Base-by-base conservation (phyloP, 2,888 invertebrate genomes). In the Leptinotarsa haldemani region DNA sequence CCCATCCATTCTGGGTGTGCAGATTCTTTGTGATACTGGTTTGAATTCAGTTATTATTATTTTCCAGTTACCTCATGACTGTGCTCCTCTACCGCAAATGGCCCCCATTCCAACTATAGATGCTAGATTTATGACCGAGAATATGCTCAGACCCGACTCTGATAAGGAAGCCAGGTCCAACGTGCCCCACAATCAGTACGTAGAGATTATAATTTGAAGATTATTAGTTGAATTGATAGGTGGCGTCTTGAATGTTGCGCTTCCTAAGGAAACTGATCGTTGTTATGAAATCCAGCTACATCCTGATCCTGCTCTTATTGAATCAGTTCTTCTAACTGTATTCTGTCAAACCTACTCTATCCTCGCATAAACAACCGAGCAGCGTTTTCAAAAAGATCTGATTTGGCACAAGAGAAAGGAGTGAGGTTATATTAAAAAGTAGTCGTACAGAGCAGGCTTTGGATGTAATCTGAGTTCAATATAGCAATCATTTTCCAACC, bases 41-140 rank as follows among this genome's bases (percentile, higher is more conserved):
- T 13, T 47, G 20, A 22, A 46, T 47, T 63, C 46, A 70, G n/a
- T 50, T 52, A 52, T 18, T 52, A 18, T 56, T 56, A 22, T 46
- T 15, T 82, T 83, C 12, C 80, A 88, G 88, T 83, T 88, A 74
- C 86, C 86, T 22, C 85, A 86, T 12, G 88, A 88, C 73, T 87
- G 87, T 73, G 82, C 80, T 18, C 80, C 80, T 13, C 25, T 88
- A 72, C 85, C 84, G 16, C 81, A 86, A 56, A 83, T 87, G 71
- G 83, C 84, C 12, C 79, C 87, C 16, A 83, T 85, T 56, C 85
- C 86, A 79, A 83, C 84, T 18, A 82, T 87, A 67, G 87, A 87
- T 73, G 85, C 85, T 52, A 82, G 86, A 76, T 80, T 86, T 15
- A 77, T 86, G 72, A 81, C 81, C 12, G 85, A 86, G 53, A 79